Evolutionary conservation across 2,113 vertebrate species (phyloP).

Genomic region (Odontesthes bonariensis): DNA sequence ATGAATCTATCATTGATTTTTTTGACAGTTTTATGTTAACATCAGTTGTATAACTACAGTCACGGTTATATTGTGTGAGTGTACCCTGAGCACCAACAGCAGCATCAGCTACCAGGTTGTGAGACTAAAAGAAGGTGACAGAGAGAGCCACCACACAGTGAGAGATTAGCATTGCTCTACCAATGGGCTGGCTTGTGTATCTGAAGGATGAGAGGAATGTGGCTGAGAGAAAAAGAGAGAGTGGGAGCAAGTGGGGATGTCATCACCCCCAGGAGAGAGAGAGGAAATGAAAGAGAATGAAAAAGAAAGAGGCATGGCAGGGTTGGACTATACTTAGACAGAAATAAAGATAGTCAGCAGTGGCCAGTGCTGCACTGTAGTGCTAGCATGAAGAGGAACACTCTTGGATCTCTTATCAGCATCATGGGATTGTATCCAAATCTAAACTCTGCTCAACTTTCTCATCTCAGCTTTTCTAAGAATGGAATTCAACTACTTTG

Average conservation of each 20-base stretch:
- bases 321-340: slow-evolving; percentile 61
- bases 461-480: slow-evolving; percentile 6
- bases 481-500: background rate
- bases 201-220: slow-evolving; percentile 57
- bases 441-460: slow-evolving; percentile 3
- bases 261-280: slow-evolving; percentile 51
- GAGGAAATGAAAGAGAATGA: background rate
- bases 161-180: slow-evolving; percentile 37
- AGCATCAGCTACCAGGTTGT: slow-evolving; percentile 40
- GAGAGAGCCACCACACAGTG: slow-evolving; percentile 28
- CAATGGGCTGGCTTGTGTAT: slow-evolving; percentile 40
- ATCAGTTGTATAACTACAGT: background rate
- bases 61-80: background rate
- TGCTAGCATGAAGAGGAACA: slow-evolving; percentile 35
- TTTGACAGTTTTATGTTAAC: background rate
- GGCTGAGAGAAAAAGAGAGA: slow-evolving; percentile 53
- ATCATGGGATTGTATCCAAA: slow-evolving; percentile 8
- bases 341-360: slow-evolving; percentile 52
- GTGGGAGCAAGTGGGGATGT: slow-evolving; percentile 53
- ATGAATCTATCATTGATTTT: background rate
- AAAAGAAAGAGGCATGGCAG: slow-evolving; percentile 38
- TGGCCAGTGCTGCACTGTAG: slow-evolving; percentile 31
- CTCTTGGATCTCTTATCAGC: slow-evolving; percentile 26
- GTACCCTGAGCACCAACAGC: slow-evolving; percentile 19
- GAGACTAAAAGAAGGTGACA: slow-evolving; percentile 72